Percentiles rank a stretch among this genome's conserved stretches.
Conservation (phyloP, 1,140 invertebrate genomes). For the Prorops nasuta region DNA sequence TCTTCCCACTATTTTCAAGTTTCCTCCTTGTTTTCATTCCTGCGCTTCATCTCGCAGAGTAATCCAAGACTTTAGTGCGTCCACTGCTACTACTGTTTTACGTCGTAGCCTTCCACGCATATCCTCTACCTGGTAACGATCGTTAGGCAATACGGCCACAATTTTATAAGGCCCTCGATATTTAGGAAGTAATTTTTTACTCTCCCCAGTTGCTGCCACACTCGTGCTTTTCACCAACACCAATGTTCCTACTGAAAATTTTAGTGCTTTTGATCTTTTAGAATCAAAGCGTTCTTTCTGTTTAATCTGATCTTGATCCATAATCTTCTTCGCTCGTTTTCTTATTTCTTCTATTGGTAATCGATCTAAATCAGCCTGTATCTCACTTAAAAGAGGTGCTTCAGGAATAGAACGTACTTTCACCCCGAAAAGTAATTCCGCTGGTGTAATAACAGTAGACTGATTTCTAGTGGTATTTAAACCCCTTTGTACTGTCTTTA, state of each 20-base stretch:
- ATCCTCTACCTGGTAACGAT: neutral
- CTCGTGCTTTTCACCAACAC: constrained; percentile 1
- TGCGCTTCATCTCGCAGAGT: neutral
- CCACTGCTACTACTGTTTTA: neutral
- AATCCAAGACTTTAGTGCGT: constrained; percentile 2
- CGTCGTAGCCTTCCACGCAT: neutral
- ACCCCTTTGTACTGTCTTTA: neutral
- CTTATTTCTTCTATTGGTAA: neutral
- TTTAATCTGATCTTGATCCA: neutral
- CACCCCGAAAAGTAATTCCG: neutral
- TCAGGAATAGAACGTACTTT: neutral
- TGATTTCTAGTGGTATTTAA: neutral
- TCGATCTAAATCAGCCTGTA: too few relatives aligned
- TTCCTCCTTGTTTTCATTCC: too few relatives aligned
- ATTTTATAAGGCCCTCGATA: neutral
- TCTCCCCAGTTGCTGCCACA: too few relatives aligned
- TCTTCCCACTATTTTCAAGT: too few relatives aligned
- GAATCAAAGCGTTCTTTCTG: constrained; percentile 7
- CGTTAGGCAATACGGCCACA: neutral
- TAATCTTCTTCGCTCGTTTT: too few relatives aligned
- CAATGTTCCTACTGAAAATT: neutral
- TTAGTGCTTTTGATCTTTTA: neutral
- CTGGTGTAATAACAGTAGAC: neutral
- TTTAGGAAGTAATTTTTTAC: neutral
- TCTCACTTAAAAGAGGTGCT: too few relatives aligned